Conservation (phyloP, 2,888 invertebrate species). For the Eupithecia pulchellata region DNA sequence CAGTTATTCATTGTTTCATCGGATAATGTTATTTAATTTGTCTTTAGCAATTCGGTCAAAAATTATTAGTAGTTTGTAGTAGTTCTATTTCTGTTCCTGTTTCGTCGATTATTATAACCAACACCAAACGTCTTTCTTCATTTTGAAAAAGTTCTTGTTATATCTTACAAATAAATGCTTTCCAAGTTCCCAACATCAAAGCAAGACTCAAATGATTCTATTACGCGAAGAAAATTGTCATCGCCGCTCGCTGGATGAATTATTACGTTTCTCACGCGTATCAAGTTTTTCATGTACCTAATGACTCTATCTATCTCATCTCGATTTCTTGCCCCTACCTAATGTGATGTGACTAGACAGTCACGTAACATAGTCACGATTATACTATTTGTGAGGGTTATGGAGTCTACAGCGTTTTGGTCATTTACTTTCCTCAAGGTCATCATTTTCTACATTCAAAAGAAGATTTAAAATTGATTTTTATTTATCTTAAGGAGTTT, state of each 20-base stretch:
- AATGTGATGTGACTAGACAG: slow-evolving; percentile 19
- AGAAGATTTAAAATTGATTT: no score
- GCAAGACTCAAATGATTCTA: slow-evolving; percentile 14
- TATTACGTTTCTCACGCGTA: slow-evolving; percentile 36
- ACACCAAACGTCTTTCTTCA: no score
- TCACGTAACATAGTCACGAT: slow-evolving; percentile 33
- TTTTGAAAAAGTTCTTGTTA: no score
- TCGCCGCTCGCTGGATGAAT: slow-evolving; percentile 11
- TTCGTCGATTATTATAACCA: no score
- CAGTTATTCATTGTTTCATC: no score
- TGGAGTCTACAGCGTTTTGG: not conserved
- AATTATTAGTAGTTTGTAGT: no score
- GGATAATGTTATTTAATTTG: no score
- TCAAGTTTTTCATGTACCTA: slow-evolving; percentile 26
- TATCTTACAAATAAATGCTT: no score
- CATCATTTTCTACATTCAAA: not conserved
- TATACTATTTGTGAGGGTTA: slow-evolving; percentile 10
- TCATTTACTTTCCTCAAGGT: not conserved
- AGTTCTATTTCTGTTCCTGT: no score
- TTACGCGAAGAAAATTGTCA: slow-evolving; percentile 10
- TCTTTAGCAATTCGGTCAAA: no score
- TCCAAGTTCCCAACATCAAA: slow-evolving; percentile 3
- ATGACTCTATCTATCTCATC: slow-evolving; percentile 34
- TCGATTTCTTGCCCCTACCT: slow-evolving; percentile 29
- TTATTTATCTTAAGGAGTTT: no score